Percentiles rank a stretch among this genome's conserved stretches.
Evolutionary conservation across 1,140 invertebrate genomes (phyloP).

Genomic region (Pararge aegeria): DNA sequence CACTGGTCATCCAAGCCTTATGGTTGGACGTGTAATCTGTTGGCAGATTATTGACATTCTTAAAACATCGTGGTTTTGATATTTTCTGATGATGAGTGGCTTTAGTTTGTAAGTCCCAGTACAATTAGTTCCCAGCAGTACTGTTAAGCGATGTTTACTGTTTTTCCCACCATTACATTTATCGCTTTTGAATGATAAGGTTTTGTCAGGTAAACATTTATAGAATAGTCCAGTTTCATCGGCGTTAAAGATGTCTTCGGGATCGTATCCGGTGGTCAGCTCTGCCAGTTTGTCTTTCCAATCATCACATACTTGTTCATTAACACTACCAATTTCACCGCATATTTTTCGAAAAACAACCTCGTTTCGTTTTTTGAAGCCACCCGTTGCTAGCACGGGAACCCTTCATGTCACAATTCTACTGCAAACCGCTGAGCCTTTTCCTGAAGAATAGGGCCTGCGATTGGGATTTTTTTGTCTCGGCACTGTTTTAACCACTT

Average conservation of each 20-base stretch:
- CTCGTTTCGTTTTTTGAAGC: conserved; percentile 26
- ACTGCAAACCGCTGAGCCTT: conserved; percentile 26
- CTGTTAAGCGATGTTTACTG: conserved; percentile 21
- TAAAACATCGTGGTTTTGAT: conserved; percentile 55
- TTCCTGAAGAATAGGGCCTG: conserved; percentile 22
- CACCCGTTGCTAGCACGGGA: conserved; percentile 30
- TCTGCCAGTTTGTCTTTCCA: conserved; percentile 29
- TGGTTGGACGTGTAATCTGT: conserved; percentile 62
- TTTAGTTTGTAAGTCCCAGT: conserved; percentile 5
- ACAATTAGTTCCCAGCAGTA: conserved; percentile 10
- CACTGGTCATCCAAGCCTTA: conserved; percentile 73
- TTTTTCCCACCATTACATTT: conserved; percentile 29
- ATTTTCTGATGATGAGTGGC: conserved; percentile 9
- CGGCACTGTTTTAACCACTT: conserved; percentile 18
- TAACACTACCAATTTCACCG: conserved; percentile 28
- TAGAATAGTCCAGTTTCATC: conserved; percentile 31
- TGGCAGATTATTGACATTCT: conserved; percentile 65
- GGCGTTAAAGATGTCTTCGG: conserved; percentile 31
- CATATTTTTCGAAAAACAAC: conserved; percentile 28
- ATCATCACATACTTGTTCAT: conserved; percentile 24
- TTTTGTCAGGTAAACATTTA: conserved; percentile 32
- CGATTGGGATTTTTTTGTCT: conserved; percentile 14
- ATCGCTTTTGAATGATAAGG: conserved; percentile 29
- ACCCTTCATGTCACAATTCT: conserved; percentile 23
- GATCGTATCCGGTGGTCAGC: conserved; percentile 27